Evolutionary conservation across 2,113 vertebrate genomes (phyloP).

Genomic region (Phylloscopus whistleri): DNA sequence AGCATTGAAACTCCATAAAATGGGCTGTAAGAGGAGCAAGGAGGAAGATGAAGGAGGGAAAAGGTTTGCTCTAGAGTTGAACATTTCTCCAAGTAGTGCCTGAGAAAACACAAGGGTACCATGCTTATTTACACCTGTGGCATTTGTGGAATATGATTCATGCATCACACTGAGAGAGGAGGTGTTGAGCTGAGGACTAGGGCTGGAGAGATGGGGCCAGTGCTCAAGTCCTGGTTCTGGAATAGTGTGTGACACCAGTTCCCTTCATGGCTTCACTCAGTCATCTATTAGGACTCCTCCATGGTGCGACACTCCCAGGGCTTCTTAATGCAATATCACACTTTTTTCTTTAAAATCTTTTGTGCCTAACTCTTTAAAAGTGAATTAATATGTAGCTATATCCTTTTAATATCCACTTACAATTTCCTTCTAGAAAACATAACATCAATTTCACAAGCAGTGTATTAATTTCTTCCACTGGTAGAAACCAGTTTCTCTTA

Average conservation of each 20-base stretch:
- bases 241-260: accelerated
- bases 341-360: background rate
- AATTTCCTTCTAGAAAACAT: background rate
- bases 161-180: background rate
- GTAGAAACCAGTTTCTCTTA: background rate
- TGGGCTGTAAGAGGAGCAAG: background rate
- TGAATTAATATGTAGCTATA: background rate
- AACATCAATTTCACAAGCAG: background rate
- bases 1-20: background rate
- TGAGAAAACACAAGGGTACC: background rate
- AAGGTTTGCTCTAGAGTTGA: background rate
- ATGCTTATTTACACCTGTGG: background rate
- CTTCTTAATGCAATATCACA: background rate
- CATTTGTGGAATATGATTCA: background rate
- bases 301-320: background rate
- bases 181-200: background rate
- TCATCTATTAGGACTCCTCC: background rate
- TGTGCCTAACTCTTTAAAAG: background rate
- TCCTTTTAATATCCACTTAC: background rate
- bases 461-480: background rate
- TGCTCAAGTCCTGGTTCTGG: background rate
- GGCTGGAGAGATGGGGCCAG: background rate
- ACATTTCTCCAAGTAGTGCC: background rate
- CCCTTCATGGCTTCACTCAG: background rate
- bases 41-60: background rate